Conservation (phyloP, 1,140 invertebrate genomes). For the Pectinophora gossypiella region DNA sequence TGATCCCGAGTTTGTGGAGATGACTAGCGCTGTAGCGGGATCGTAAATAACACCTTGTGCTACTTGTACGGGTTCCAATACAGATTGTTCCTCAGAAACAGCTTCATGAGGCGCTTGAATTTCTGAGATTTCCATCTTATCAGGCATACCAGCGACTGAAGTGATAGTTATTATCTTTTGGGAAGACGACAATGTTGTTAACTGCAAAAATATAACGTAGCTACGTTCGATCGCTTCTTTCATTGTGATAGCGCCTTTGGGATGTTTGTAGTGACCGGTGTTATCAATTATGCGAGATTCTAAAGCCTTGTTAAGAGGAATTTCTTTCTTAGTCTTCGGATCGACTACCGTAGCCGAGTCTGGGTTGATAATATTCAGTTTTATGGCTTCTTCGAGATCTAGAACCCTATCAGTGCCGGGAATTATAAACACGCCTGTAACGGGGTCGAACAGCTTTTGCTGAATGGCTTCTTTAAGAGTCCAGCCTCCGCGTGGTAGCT, state of each 20-base stretch:
- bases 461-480: slow-evolving; percentile 85
- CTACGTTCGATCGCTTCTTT: slow-evolving; percentile 85
- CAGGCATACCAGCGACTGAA: slow-evolving; percentile 78
- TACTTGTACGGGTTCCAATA: slow-evolving; percentile 81
- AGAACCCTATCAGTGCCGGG: slow-evolving; percentile 90
- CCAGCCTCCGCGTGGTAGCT: slow-evolving; percentile 90
- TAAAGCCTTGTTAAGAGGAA: slow-evolving; percentile 84
- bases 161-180: slow-evolving; percentile 79
- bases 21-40: slow-evolving; percentile 82
- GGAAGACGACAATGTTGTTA: slow-evolving; percentile 46
- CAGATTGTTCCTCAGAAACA: slow-evolving; percentile 72
- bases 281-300: slow-evolving; percentile 87
- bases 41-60: slow-evolving; percentile 84
- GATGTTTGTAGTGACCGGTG: slow-evolving; percentile 83
- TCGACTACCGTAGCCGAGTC: slow-evolving; percentile 88
- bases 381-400: slow-evolving; percentile 91
- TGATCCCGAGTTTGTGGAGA: slow-evolving; percentile 82
- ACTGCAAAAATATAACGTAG: slow-evolving; percentile 78
- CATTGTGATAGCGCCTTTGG: slow-evolving; percentile 80
- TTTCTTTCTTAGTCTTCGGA: slow-evolving; percentile 80
- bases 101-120: slow-evolving; percentile 44
- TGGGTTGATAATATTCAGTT: slow-evolving; percentile 89
- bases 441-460: slow-evolving; percentile 86
- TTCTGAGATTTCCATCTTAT: slow-evolving; percentile 80
- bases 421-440: slow-evolving; percentile 89